Conservation (phyloP, 1,140 invertebrate species). For the Papilio polyxenes region DNA sequence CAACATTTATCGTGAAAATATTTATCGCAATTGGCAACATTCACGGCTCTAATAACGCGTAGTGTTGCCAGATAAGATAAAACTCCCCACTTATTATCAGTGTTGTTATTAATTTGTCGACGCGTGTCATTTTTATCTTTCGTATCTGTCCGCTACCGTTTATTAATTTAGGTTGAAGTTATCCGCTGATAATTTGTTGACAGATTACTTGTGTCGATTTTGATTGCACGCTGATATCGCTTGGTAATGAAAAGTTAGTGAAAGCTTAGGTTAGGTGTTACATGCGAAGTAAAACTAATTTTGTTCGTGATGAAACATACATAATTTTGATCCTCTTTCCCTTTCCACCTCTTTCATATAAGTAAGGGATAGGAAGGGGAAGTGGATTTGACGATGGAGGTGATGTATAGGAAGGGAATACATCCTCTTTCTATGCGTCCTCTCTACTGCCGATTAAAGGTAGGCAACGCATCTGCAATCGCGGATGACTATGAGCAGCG, state of each 20-base stretch:
- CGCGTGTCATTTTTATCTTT: constrained; percentile 42
- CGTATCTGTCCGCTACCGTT: constrained; percentile 60
- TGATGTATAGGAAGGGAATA: no score
- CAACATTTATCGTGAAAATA: constrained; percentile 37
- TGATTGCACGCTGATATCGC: constrained; percentile 10
- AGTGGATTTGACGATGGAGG: no score
- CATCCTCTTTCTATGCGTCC: no score
- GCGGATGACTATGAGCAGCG: no score
- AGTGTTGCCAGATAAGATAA: constrained; percentile 68
- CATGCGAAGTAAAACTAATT: not conserved
- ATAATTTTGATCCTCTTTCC: no score
- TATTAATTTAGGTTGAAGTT: constrained; percentile 59
- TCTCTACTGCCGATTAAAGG: no score
- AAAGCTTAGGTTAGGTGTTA: not conserved
- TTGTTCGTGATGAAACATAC: not conserved
- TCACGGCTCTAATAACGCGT: constrained; percentile 58
- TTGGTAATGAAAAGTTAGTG: constrained; percentile 1
- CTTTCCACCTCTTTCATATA: no score
- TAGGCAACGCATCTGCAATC: no score
- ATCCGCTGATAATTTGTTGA: constrained; percentile 31
- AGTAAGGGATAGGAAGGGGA: no score
- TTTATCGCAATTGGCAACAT: constrained; percentile 54
- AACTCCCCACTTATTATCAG: constrained; percentile 44
- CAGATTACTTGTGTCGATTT: constrained; percentile 28
- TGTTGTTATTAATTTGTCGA: constrained; percentile 50